Conservation (phyloP, 2,113 vertebrate genomes). For the Cacatua alba region DNA sequence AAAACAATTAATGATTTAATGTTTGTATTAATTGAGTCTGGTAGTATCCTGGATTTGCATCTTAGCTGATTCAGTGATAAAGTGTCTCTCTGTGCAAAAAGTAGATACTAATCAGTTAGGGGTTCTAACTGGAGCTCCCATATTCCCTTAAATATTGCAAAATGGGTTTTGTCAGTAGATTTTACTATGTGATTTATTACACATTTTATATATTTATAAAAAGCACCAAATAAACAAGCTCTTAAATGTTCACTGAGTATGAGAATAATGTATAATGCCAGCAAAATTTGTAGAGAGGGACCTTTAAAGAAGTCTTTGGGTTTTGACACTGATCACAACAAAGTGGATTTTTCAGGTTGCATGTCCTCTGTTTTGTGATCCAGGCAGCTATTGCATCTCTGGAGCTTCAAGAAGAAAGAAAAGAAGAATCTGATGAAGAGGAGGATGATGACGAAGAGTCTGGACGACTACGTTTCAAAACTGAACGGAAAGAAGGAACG, state of each 20-base stretch:
- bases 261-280: neutral
- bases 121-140: neutral
- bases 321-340: neutral
- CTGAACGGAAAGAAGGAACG: conserved; percentile 91
- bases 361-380: neutral
- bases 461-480: conserved; percentile 92
- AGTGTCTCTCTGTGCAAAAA: neutral
- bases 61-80: neutral
- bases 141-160: neutral
- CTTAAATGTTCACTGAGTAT: neutral
- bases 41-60: neutral
- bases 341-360: neutral
- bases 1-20: neutral
- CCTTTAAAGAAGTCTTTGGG: neutral
- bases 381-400: conserved; percentile 82
- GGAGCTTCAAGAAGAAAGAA: conserved; percentile 77
- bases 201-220: neutral
- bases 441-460: conserved; percentile 93
- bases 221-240: neutral
- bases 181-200: neutral
- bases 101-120: neutral
- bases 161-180: neutral
- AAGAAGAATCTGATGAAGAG: conserved; percentile 89
- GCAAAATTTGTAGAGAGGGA: neutral
- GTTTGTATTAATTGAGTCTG: neutral